phyloP scores from a whole-genome alignment of 2,797 vertebrate genomes.

The Pseudochromis fuscus region DNA sequence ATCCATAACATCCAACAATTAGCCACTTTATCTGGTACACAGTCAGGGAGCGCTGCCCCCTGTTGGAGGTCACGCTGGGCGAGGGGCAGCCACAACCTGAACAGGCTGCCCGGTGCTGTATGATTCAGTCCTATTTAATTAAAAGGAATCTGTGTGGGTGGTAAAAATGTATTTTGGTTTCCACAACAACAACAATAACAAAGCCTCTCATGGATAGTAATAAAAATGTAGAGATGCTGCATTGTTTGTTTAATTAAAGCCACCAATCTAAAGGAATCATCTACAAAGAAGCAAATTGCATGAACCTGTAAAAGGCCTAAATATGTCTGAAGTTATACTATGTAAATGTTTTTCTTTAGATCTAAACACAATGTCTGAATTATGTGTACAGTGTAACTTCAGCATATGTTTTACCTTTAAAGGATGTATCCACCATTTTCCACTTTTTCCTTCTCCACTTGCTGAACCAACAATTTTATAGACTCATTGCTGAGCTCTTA shows the following conservation, averaged over 20 bases:
- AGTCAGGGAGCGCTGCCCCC: too few species aligned
- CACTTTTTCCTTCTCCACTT: slow-evolving; percentile 15
- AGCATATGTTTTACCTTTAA: not conserved
- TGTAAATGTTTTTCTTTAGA: slow-evolving; percentile 16
- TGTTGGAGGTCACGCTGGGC: too few species aligned
- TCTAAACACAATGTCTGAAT: slow-evolving; percentile 2
- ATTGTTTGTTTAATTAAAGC: slow-evolving; percentile 23
- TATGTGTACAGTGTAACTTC: slow-evolving; percentile 13
- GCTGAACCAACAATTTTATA: slow-evolving; percentile 7
- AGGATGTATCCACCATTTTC: not conserved
- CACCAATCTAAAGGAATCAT: slow-evolving; percentile 21
- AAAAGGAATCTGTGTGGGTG: slow-evolving; percentile 47
- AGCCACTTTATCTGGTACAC: too few species aligned
- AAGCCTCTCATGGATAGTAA: slow-evolving; percentile 15
- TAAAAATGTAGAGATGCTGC: not conserved
- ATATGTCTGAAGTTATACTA: not conserved
- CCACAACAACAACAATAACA: slow-evolving; percentile 35
- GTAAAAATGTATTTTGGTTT: slow-evolving; percentile 36
- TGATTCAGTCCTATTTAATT: slow-evolving; percentile 22
- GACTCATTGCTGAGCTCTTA: not conserved
- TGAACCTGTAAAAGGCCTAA: not conserved
- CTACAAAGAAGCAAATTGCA: slow-evolving; percentile 10
- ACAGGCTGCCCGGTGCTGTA: too few species aligned
- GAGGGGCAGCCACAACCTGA: too few species aligned
- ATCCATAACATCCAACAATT: too few species aligned